Percentiles rank a stretch among this genome's conserved stretches.
Conservation (phyloP, 2,888 invertebrate species). For the Agrochola litura region DNA sequence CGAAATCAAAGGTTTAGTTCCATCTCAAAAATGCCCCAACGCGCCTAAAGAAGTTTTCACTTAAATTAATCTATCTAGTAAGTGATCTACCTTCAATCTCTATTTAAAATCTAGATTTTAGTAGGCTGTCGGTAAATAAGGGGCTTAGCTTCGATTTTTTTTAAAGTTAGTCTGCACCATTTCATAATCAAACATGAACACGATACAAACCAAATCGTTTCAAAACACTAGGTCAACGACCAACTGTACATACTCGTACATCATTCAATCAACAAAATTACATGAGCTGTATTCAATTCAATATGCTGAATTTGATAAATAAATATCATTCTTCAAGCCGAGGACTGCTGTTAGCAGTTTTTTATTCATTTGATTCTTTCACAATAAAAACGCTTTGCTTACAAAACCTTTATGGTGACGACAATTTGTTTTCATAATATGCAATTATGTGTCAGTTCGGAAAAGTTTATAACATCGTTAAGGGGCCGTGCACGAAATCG, state of each 20-base stretch:
- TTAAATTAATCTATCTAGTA: not conserved
- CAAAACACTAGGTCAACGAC: conserved; percentile 65
- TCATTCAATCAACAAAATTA: conserved; percentile 67
- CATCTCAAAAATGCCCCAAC: too few species aligned
- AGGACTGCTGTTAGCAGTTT: conserved; percentile 1
- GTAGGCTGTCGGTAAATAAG: not conserved
- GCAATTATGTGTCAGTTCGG: not conserved
- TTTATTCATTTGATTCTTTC: conserved; percentile 1
- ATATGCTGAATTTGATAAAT: conserved; percentile 62
- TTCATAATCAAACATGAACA: not conserved
- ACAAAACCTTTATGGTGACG: conserved; percentile 5
- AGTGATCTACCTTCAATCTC: not conserved
- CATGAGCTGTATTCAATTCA: conserved; percentile 58
- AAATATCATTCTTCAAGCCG: conserved; percentile 43
- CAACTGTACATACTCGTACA: conserved; percentile 62
- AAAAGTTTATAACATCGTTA: too few species aligned
- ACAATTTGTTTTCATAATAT: conserved; percentile 11
- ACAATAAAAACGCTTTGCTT: conserved; percentile 16
- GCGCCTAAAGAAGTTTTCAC: too few species aligned
- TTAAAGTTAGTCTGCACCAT: not conserved
- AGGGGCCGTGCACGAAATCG: too few species aligned
- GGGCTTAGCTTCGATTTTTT: too few species aligned
- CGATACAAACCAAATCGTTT: not conserved
- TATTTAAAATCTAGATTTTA: not conserved
- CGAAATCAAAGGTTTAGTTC: too few species aligned